These are phyloP conservation scores for Blomia tropicalis DNA, from an alignment of 2,888 invertebrate genomes.

Conservation along the genomic window DNA sequence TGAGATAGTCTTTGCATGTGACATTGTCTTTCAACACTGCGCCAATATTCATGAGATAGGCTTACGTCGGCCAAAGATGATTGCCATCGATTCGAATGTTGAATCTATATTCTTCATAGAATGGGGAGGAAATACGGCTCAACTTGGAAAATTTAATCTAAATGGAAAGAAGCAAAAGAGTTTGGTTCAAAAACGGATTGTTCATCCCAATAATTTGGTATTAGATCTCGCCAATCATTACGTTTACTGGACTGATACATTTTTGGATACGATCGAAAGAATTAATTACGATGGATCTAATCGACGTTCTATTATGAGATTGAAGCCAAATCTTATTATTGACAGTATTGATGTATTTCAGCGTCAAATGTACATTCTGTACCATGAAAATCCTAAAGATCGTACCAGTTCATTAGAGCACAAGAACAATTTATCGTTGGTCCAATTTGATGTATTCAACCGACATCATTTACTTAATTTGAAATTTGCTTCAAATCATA, in stretches of 20 bases:
- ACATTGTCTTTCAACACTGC: conserved; percentile 53
- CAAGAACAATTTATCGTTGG: neutral
- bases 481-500: neutral
- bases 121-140: conserved; percentile 39
- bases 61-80: conserved; percentile 46
- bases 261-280: conserved; percentile 38
- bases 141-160: conserved; percentile 51
- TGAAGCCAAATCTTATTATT: conserved; percentile 43
- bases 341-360: conserved; percentile 46
- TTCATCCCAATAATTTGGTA: conserved; percentile 44
- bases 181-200: conserved; percentile 38
- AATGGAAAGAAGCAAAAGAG: conserved; percentile 48
- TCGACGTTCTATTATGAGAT: conserved; percentile 42
- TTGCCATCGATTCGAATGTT: conserved; percentile 51
- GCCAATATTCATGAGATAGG: conserved; percentile 55
- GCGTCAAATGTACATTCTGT: conserved; percentile 51
- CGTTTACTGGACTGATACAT: conserved; percentile 37
- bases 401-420: too few relatives aligned
- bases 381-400: conserved; percentile 41
- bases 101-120: conserved; percentile 54
- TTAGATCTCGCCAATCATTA: conserved; percentile 40
- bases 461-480: neutral
- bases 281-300: conserved; percentile 51
- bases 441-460: neutral
- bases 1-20: conserved; percentile 57